Percentiles rank a stretch among this genome's conserved stretches.
Evolutionary conservation across 2,113 vertebrate genomes (phyloP).

Genomic region (Bos javanicus): DNA sequence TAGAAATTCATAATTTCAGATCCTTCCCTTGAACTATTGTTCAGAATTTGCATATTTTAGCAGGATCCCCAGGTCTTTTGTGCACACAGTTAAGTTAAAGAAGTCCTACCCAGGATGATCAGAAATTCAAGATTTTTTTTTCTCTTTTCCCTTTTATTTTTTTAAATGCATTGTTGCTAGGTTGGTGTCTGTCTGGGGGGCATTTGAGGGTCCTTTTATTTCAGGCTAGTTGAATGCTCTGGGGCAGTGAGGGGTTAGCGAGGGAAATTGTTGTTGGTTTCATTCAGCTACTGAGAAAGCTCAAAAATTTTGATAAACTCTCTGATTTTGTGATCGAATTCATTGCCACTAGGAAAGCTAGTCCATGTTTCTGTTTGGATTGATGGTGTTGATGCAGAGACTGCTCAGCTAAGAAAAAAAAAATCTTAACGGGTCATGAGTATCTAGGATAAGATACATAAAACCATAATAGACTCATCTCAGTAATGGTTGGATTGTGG

Average conservation of each 20-base stretch:
- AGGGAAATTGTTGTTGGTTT: conserved; percentile 68
- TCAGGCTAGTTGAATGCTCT: conserved; percentile 8
- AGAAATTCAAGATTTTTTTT: background rate
- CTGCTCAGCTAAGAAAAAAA: background rate
- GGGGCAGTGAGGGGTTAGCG: conserved; percentile 62
- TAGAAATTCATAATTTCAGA: background rate
- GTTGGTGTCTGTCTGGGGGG: background rate
- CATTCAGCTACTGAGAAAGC: background rate
- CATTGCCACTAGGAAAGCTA: conserved; percentile 65
- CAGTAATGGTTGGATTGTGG: background rate
- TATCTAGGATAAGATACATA: background rate
- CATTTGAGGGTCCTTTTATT: conserved; percentile 58
- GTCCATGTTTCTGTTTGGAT: conserved; percentile 56
- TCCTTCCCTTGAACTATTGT: background rate
- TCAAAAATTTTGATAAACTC: conserved; percentile 64
- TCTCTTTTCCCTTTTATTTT: conserved; percentile 38
- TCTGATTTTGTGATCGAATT: background rate
- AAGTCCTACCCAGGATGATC: background rate
- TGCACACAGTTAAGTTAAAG: background rate
- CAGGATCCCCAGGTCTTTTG: background rate
- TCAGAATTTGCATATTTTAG: background rate
- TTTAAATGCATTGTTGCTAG: conserved; percentile 36
- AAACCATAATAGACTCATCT: background rate
- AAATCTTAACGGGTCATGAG: background rate
- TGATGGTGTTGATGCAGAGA: conserved; percentile 47